Evolutionary conservation across 1,140 invertebrate species (phyloP).

Genomic region (Drosophila albomicans): DNA sequence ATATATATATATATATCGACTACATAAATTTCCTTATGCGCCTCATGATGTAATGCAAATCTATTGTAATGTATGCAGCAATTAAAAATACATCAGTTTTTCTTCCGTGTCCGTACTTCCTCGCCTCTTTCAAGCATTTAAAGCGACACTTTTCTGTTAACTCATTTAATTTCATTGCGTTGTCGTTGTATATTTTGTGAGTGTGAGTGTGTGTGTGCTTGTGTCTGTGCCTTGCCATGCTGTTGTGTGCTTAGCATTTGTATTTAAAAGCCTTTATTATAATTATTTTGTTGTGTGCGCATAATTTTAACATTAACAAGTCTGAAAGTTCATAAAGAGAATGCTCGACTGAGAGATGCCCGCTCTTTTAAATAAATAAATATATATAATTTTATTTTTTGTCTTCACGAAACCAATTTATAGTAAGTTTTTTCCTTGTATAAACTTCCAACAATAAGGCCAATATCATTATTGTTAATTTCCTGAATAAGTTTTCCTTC

Average conservation of each 20-base stretch:
- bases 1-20: not conserved
- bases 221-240: conserved; percentile 3
- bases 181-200: conserved; percentile 9
- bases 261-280: conserved; percentile 39
- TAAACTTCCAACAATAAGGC: no score
- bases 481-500: no score
- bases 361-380: not conserved
- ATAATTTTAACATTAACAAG: conserved; percentile 66
- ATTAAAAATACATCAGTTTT: conserved; percentile 76
- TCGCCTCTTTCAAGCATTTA: conserved; percentile 40
- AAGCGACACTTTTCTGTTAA: conserved; percentile 51
- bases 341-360: not conserved
- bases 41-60: conserved; percentile 64
- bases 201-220: conserved; percentile 4
- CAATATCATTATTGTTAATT: no score
- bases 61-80: conserved; percentile 81
- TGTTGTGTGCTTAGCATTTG: conserved; percentile 42
- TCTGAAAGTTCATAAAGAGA: not conserved
- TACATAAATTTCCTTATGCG: conserved; percentile 26
- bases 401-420: no score
- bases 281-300: conserved; percentile 40
- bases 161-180: conserved; percentile 72
- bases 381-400: no score
- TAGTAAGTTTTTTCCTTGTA: no score
- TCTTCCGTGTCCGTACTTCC: conserved; percentile 31